These are phyloP conservation scores for Troides oblongomaculatus DNA, from an alignment of 2,888 invertebrate species.

Conservation along the genomic window DNA sequence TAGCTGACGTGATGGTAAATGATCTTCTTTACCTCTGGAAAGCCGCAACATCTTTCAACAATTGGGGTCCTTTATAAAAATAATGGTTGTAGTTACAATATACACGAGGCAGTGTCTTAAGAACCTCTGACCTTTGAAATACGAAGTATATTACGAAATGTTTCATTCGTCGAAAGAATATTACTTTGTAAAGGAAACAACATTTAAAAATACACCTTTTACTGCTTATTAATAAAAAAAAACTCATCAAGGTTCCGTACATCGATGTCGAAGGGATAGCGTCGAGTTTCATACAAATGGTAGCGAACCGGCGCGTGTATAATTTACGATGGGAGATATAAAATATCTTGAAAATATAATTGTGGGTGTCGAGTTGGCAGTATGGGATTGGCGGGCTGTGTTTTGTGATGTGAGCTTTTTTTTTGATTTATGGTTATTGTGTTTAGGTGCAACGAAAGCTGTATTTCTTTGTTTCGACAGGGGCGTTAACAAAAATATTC, in stretches of 20 bases:
- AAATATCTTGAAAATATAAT: conserved; percentile 46
- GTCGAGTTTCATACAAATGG: conserved; percentile 20
- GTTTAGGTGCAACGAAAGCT: conserved; percentile 23
- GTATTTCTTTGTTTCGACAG: conserved; percentile 24
- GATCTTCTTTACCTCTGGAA: too few species aligned
- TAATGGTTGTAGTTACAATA: too few species aligned
- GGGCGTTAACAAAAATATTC: conserved; percentile 24
- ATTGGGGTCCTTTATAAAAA: too few species aligned
- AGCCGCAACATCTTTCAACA: too few species aligned
- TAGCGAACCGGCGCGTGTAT: conserved; percentile 33
- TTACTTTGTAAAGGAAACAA: too few species aligned
- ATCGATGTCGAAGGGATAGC: neutral
- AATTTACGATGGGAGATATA: conserved; percentile 42
- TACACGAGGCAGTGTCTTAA: too few species aligned
- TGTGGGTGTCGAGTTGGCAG: conserved; percentile 40
- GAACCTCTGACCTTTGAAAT: too few species aligned
- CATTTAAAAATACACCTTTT: too few species aligned
- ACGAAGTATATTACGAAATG: too few species aligned
- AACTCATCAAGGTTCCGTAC: neutral
- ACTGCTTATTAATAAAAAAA: too few species aligned
- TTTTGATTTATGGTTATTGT: conserved; percentile 28
- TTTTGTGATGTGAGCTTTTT: conserved; percentile 28
- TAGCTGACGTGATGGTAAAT: too few species aligned
- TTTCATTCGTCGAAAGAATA: too few species aligned
- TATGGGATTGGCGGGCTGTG: conserved; percentile 35